Percentiles rank a stretch among this genome's conserved stretches.
phyloP scores from a whole-genome alignment of 2,113 vertebrate species.

The Brachypodius melanocephalos region DNA sequence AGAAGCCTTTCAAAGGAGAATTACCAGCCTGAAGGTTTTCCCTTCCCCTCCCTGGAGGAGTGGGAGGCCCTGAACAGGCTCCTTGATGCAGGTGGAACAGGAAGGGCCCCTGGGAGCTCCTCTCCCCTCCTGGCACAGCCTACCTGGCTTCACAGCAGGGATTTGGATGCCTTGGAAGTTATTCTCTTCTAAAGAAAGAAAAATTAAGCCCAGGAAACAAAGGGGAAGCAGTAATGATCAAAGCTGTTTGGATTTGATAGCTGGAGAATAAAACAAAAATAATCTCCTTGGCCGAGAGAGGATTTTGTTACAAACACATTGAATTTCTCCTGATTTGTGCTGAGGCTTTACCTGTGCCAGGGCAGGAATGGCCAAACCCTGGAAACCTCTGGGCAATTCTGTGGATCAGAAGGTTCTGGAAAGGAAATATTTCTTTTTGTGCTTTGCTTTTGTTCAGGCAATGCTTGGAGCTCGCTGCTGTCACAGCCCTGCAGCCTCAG shows the following conservation, averaged over 20 bases:
- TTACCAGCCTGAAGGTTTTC: background rate
- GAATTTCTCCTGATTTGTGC: background rate
- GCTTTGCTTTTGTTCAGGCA: background rate
- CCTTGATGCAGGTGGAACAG: background rate
- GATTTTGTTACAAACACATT: background rate
- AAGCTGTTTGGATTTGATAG: background rate
- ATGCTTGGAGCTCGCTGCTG: background rate
- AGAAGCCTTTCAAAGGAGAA: slow-evolving; percentile 19
- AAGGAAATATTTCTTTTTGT: background rate
- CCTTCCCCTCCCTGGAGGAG: background rate
- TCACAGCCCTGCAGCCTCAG: background rate
- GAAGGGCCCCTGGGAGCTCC: background rate
- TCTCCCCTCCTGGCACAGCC: background rate
- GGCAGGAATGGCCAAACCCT: background rate
- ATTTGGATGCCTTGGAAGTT: background rate
- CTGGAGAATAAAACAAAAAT: background rate
- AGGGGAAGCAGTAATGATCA: background rate
- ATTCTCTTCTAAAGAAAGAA: background rate
- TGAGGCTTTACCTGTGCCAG: background rate
- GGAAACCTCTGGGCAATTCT: background rate
- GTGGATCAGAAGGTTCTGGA: background rate
- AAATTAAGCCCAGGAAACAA: background rate
- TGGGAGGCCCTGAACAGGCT: background rate
- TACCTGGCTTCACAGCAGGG: background rate
- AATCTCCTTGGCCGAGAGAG: background rate